Evolutionary conservation across 2,113 vertebrate species (phyloP).

Genomic region (Chroicocephalus ridibundus): DNA sequence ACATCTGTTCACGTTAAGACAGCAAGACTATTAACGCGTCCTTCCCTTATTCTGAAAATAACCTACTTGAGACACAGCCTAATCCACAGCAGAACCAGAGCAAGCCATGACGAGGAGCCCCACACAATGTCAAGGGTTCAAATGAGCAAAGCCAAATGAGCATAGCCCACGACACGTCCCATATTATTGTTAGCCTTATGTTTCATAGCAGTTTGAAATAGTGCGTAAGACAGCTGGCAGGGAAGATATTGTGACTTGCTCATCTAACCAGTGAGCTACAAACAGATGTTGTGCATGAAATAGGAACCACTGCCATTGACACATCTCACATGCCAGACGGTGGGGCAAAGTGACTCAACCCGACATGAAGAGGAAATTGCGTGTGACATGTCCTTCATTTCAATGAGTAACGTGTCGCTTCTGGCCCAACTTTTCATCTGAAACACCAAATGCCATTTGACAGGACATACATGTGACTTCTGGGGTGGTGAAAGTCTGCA

Average conservation of each 20-base stretch:
- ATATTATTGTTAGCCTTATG: neutral
- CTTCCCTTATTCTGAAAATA: neutral
- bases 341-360: conserved; percentile 11
- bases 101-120: neutral
- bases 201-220: neutral
- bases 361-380: conserved; percentile 25
- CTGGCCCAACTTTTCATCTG: conserved; percentile 19
- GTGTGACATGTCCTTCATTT: conserved; percentile 62
- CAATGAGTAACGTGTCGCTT: conserved; percentile 37
- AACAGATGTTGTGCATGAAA: conserved; percentile 35
- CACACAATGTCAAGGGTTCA: neutral
- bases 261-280: conserved; percentile 22
- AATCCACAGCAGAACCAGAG: neutral
- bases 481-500: neutral
- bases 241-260: neutral
- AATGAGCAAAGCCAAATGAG: neutral
- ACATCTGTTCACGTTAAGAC: neutral
- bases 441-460: conserved; percentile 44
- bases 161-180: neutral
- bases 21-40: neutral
- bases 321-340: conserved; percentile 27
- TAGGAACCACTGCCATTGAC: conserved; percentile 11
- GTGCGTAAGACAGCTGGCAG: neutral
- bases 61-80: neutral
- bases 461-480: conserved; percentile 29